phyloP scores from a whole-genome alignment of 2,888 invertebrate species.

The Sinhomidia bicolor region DNA sequence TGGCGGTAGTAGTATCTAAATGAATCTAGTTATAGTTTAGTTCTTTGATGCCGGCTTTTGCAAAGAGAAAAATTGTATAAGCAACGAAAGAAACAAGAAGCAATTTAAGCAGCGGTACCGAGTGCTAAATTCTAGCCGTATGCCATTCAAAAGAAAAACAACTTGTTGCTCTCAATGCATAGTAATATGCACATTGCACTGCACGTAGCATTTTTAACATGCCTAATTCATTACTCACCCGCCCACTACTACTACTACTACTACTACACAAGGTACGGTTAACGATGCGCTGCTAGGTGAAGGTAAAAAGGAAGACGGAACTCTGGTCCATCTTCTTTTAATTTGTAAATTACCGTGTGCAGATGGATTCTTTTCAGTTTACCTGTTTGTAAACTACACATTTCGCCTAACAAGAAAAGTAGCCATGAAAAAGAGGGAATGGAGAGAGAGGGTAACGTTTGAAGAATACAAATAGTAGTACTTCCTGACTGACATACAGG shows the following conservation, averaged over 20 bases:
- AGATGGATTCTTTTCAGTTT: neutral
- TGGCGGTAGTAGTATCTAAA: no score
- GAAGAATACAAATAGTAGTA: no score
- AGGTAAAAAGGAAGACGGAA: slow-evolving; percentile 37
- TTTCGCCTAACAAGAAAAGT: no score
- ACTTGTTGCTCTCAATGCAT: slow-evolving; percentile 17
- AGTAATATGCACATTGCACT: no score
- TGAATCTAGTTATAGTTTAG: no score
- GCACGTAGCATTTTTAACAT: neutral
- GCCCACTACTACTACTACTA: no score
- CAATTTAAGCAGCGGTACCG: neutral
- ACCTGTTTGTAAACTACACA: neutral
- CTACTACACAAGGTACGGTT: no score
- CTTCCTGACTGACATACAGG: slow-evolving; percentile 1
- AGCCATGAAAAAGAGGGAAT: no score
- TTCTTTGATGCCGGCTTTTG: neutral
- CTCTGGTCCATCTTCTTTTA: slow-evolving; percentile 18
- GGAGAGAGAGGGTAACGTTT: no score
- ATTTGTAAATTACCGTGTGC: slow-evolving; percentile 43
- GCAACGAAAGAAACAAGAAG: neutral
- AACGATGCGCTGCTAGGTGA: no score
- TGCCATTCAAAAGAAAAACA: neutral
- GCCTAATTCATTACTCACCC: no score
- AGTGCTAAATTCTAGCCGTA: neutral
- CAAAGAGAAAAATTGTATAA: neutral